Evolutionary conservation across 2,113 vertebrate genomes (phyloP).

Genomic region (Craseonycteris thonglongyai): DNA sequence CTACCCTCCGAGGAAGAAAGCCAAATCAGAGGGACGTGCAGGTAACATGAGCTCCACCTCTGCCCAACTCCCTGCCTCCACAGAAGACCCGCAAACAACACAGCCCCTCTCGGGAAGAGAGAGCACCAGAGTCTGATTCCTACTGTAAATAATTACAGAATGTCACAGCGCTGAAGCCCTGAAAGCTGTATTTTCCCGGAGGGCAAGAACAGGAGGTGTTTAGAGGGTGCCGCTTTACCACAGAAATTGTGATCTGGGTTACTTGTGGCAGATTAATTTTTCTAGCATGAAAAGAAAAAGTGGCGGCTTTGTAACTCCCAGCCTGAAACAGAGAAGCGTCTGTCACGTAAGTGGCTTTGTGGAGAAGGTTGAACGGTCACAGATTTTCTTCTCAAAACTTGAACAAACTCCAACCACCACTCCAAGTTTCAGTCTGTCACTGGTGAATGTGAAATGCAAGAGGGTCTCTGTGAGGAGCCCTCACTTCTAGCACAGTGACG

Average conservation of each 20-base stretch:
- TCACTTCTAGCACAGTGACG: neutral
- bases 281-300: neutral
- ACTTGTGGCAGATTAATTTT: neutral
- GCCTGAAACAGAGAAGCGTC: neutral
- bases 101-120: neutral
- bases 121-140: neutral
- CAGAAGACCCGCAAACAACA: conserved; percentile 34
- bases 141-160: neutral
- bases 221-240: neutral
- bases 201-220: neutral
- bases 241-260: neutral
- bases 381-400: conserved; percentile 16
- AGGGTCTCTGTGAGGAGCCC: neutral
- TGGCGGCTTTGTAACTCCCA: neutral
- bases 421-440: neutral
- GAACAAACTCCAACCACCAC: neutral
- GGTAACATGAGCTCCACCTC: conserved; percentile 42
- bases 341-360: neutral
- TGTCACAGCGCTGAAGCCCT: neutral
- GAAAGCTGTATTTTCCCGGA: neutral
- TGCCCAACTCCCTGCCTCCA: neutral
- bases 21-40: conserved; percentile 21
- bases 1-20: conserved; percentile 42
- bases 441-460: neutral
- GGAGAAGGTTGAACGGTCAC: neutral